Percentiles rank a stretch among this genome's conserved stretches.
These are phyloP conservation scores for Ganaspis brasiliensis DNA, from an alignment of 2,888 invertebrate species.

Conservation along the genomic window DNA sequence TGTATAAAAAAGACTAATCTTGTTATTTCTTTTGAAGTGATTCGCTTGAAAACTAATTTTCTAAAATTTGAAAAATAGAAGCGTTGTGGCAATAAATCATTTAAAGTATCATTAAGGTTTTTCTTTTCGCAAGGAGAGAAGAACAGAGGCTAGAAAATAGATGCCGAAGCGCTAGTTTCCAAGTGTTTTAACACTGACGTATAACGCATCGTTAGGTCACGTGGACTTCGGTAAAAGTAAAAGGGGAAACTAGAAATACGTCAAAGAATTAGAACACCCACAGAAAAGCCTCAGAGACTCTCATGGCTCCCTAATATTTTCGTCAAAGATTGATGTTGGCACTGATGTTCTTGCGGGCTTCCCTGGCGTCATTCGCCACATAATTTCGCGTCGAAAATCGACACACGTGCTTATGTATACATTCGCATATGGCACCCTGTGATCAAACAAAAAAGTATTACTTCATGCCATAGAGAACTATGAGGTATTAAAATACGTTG, in stretches of 20 bases:
- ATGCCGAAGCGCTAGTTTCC: constrained; percentile 43
- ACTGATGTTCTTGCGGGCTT: constrained; percentile 15
- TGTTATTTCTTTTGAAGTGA: too few species aligned
- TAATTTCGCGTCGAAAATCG: neutral
- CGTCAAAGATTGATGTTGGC: constrained; percentile 33
- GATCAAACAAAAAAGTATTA: neutral
- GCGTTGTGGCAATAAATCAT: constrained; percentile 55
- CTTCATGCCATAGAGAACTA: too few species aligned
- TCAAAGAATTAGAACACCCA: constrained; percentile 49
- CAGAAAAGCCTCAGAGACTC: constrained; percentile 32
- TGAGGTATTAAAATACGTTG: too few species aligned
- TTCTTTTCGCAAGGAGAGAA: constrained; percentile 13
- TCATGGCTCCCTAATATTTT: constrained; percentile 21
- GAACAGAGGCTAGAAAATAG: constrained; percentile 46
- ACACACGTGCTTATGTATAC: neutral
- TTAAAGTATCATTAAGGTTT: constrained; percentile 48
- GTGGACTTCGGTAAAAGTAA: constrained; percentile 43
- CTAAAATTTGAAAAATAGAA: neutral
- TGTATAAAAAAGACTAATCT: too few species aligned
- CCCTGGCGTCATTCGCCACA: neutral
- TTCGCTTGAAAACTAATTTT: neutral
- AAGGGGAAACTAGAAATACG: constrained; percentile 46
- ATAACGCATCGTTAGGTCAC: constrained; percentile 55
- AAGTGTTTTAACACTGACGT: constrained; percentile 56
- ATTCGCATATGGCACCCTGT: neutral